Conservation (phyloP, 1,140 invertebrate genomes). For the Vollenhovia emeryi region DNA sequence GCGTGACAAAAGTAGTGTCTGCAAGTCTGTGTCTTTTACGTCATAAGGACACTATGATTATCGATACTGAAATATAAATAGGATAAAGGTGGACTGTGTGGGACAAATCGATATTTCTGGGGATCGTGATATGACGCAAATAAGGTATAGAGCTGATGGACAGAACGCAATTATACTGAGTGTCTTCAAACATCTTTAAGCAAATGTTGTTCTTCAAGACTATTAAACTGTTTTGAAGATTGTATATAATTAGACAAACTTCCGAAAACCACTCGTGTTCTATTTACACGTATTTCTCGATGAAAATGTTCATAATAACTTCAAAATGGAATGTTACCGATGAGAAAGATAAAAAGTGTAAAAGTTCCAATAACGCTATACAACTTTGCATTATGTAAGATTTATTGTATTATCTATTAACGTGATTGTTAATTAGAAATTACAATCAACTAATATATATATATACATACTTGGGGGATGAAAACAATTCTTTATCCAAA, state of each 20-base stretch:
- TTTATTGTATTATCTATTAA: background rate
- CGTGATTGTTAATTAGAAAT: background rate
- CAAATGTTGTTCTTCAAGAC: constrained; percentile 10
- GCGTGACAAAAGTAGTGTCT: constrained; percentile 3
- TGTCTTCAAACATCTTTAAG: constrained; percentile 19
- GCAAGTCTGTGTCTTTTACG: constrained; percentile 3
- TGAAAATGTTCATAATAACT: no score
- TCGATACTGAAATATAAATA: constrained; percentile 66
- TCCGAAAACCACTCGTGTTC: no score
- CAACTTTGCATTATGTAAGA: background rate
- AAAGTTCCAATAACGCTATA: no score
- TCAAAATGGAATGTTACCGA: no score
- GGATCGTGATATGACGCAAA: constrained; percentile 35
- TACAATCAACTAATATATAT: background rate
- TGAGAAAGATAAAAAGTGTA: no score
- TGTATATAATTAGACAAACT: no score
- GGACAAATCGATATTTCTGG: constrained; percentile 64
- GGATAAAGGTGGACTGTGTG: constrained; percentile 27
- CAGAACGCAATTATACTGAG: background rate
- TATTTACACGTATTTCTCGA: no score
- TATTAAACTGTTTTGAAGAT: background rate
- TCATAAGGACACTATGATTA: constrained; percentile 30
- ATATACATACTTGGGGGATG: constrained; percentile 85
- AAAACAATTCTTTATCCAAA: constrained; percentile 85
- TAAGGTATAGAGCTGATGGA: constrained; percentile 10